phyloP scores from a whole-genome alignment of 1,140 invertebrate species.

The Bombus difficillimus region DNA sequence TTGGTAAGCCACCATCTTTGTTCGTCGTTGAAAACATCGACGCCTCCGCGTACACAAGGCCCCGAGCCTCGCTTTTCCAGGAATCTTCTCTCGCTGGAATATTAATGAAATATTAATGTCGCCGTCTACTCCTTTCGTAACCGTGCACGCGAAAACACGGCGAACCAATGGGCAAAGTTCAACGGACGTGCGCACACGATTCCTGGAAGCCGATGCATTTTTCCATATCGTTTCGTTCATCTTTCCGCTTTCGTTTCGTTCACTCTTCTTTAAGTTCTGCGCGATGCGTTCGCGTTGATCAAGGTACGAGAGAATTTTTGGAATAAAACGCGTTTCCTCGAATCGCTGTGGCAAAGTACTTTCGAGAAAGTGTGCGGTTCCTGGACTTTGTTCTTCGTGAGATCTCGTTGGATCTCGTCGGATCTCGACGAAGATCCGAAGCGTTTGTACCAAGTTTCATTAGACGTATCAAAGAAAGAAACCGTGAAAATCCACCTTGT shows the following conservation, averaged over 20 bases:
- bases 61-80: slow-evolving; percentile 29
- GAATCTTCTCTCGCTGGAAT: slow-evolving; percentile 30
- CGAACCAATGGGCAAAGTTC: slow-evolving; percentile 49
- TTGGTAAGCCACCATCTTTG: background rate
- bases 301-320: background rate
- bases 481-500: too few species aligned
- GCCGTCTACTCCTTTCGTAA: slow-evolving; percentile 41
- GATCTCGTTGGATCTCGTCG: background rate
- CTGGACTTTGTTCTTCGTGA: background rate
- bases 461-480: too few species aligned
- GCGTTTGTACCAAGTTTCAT: too few species aligned
- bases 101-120: slow-evolving; percentile 56
- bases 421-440: too few species aligned
- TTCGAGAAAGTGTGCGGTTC: background rate
- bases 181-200: background rate
- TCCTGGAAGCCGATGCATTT: background rate
- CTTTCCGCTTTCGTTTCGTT: background rate
- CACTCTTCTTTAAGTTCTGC: background rate
- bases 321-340: background rate
- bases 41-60: slow-evolving; percentile 38
- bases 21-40: slow-evolving; percentile 26
- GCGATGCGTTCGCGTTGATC: background rate
- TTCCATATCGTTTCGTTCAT: too few species aligned
- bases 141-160: slow-evolving; percentile 47
- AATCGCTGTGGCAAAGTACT: background rate